Evolutionary conservation across 2,113 vertebrate species (phyloP).

Genomic region (Xiphophorus hellerii): DNA sequence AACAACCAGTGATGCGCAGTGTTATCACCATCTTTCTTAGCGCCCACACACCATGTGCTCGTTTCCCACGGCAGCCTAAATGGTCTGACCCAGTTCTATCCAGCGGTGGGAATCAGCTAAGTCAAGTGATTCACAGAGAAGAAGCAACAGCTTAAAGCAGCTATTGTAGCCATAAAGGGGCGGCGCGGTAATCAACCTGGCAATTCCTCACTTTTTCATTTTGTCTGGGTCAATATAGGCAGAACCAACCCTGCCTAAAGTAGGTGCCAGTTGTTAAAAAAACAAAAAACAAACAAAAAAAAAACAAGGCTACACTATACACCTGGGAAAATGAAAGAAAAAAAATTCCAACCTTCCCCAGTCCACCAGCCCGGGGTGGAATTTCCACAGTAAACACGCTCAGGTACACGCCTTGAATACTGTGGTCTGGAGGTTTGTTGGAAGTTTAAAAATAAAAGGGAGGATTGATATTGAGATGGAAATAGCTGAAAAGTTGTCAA

Average conservation of each 20-base stretch:
- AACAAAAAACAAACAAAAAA: too few species aligned
- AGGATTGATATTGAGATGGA: not conserved
- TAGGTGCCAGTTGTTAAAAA: not conserved
- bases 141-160: conserved; percentile 42
- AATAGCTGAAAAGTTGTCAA: not conserved
- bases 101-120: conserved; percentile 40
- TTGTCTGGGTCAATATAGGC: conserved; percentile 40
- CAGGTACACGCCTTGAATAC: conserved; percentile 12
- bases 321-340: conserved; percentile 55
- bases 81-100: conserved; percentile 39
- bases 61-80: conserved; percentile 46
- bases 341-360: conserved; percentile 27
- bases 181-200: conserved; percentile 17
- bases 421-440: not conserved
- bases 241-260: conserved; percentile 27
- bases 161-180: conserved; percentile 46
- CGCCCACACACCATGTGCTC: conserved; percentile 26
- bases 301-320: conserved; percentile 50
- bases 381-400: conserved; percentile 60
- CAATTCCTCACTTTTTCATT: conserved; percentile 44
- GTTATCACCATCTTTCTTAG: conserved; percentile 28
- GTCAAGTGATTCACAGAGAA: conserved; percentile 63
- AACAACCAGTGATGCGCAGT: not conserved
- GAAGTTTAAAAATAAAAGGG: not conserved
- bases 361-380: conserved; percentile 50